Base-by-base conservation (phyloP, 2,113 vertebrate species). In the Ellobius talpinus region DNA sequence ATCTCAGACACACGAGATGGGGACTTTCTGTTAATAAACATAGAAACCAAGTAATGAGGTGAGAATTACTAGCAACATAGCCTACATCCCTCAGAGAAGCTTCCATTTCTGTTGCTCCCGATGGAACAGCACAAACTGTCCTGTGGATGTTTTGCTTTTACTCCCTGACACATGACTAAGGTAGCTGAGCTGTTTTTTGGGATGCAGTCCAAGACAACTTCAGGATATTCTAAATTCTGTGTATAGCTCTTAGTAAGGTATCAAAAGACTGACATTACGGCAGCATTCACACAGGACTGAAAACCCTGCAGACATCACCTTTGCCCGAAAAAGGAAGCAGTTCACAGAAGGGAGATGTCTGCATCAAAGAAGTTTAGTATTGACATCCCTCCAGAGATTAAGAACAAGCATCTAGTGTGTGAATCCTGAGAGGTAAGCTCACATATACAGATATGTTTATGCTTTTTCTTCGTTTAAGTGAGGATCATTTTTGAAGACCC, bases 21-120 rank as follows among this genome's bases (percentile, higher is more conserved):
- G 11, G 5, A 93, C 5, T 87, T 87, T 73, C 77, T 95, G 92
- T 94, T 66, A 70, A 16, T 78, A 82, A 95, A 78, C 63, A 70
- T 74, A 61, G 92, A 86, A 23, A 55, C 3, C 7, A 66, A 73
- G 13, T 82, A 91, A 91, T 91, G n/a, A 95, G 89, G 52, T 94
- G 77, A 96, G 61, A 79, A 52, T 24, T 78, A 89, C 93, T 92
- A 88, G 42, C n/a, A 87, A 92, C 74, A 89, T 39, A 68, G 4
- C 61, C 72, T 81, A 24, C 3, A 65, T 92, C 87, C 81, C 66
- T 65, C 0, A 89, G 76, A 92, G 93, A 93, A 96, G 82, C n/a
- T 97, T 96, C 52, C 95, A 76, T 92, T 96, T 91, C 91, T 91
- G 61, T 73, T 88, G 58, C 92, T 86, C 72, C 66, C 50, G 52